Evolutionary conservation across 2,797 vertebrate species (phyloP).

Genomic region (Myotis vivesi): DNA sequence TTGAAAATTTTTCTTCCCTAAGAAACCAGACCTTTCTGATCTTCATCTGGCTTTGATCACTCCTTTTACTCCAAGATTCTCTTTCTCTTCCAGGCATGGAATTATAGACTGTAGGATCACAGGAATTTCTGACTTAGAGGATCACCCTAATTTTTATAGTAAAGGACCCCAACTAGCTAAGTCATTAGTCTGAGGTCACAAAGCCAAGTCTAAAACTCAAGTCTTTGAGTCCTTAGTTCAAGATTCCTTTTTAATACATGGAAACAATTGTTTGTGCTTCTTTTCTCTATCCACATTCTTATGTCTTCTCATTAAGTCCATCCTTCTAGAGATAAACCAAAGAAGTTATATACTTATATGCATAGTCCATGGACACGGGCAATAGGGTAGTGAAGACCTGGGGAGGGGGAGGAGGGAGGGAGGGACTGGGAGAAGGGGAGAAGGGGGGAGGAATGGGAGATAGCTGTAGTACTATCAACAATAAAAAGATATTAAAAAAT

Average conservation of each 20-base stretch:
- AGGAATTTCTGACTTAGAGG: background rate
- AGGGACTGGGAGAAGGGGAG: too few relatives aligned
- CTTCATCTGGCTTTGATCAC: background rate
- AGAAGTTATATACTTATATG: too few relatives aligned
- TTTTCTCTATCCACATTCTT: background rate
- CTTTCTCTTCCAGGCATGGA: background rate
- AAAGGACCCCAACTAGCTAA: background rate
- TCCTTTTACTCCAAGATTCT: background rate
- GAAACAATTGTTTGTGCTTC: conserved; percentile 1
- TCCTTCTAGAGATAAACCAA: background rate
- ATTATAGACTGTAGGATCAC: background rate
- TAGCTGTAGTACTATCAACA: too few relatives aligned
- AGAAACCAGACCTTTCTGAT: background rate
- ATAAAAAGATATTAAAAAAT: too few relatives aligned
- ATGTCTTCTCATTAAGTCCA: background rate
- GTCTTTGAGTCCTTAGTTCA: background rate
- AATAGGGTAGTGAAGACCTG: too few relatives aligned
- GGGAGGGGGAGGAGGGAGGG: too few relatives aligned
- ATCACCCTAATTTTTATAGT: background rate
- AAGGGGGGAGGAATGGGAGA: too few relatives aligned
- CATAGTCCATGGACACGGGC: too few relatives aligned
- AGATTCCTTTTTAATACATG: background rate
- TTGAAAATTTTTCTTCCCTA: background rate
- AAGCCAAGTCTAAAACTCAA: background rate
- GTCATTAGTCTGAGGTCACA: background rate